Evolutionary conservation across 2,113 vertebrate genomes (phyloP).

Genomic region (Perca schrenkii): DNA sequence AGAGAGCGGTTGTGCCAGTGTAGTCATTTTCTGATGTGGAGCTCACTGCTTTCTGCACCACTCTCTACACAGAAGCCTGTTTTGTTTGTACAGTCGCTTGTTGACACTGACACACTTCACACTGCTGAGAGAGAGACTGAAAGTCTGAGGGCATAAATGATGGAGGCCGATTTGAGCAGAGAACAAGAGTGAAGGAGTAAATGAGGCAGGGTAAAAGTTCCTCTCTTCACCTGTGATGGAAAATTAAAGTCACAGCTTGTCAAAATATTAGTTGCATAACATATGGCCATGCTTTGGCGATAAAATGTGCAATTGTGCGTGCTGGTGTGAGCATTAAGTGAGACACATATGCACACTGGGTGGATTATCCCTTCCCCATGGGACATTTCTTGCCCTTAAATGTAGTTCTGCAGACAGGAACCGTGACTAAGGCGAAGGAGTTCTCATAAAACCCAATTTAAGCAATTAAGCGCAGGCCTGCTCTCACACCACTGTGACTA

Average conservation of each 20-base stretch:
- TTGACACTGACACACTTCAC: conserved; percentile 33
- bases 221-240: neutral
- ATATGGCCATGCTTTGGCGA: neutral
- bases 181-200: neutral
- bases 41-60: neutral
- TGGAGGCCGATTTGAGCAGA: neutral
- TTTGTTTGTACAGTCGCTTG: conserved; percentile 27
- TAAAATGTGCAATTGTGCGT: conserved; percentile 25
- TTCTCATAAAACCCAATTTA: conserved; percentile 43
- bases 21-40: neutral
- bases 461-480: conserved; percentile 55
- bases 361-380: conserved; percentile 25
- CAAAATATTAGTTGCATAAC: conserved; percentile 5
- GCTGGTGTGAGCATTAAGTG: conserved; percentile 18
- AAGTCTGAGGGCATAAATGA: neutral
- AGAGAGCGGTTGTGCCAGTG: neutral
- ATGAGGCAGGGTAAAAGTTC: neutral
- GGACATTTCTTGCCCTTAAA: conserved; percentile 40
- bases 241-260: neutral
- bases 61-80: conserved; percentile 2
- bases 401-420: conserved; percentile 42
- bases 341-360: conserved; percentile 11
- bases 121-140: conserved; percentile 6
- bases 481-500: conserved; percentile 37
- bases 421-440: conserved; percentile 13